These are phyloP conservation scores for Harpalus rufipes DNA, from an alignment of 2,888 invertebrate genomes.

Conservation along the genomic window DNA sequence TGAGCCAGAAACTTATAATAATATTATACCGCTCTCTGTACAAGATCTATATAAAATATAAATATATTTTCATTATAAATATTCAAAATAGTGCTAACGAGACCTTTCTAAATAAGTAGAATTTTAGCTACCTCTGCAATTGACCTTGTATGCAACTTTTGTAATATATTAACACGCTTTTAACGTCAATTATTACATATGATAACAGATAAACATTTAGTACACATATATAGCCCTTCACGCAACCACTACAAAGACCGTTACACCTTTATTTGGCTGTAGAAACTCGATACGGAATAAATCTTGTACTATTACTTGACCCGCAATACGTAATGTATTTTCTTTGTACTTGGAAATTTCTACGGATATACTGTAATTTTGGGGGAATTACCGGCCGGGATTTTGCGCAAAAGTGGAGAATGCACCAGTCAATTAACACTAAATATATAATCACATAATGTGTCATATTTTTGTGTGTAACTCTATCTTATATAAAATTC, in stretches of 20 bases:
- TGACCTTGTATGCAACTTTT: neutral
- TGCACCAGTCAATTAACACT: too few species aligned
- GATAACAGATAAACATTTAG: conserved; percentile 63
- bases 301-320: too few species aligned
- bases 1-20: conserved; percentile 59
- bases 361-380: too few species aligned
- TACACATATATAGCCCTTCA: conserved; percentile 39
- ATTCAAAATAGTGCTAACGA: conserved; percentile 44
- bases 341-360: too few species aligned
- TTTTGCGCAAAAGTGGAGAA: too few species aligned
- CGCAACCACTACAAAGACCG: neutral
- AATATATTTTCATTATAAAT: conserved; percentile 61
- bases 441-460: too few species aligned
- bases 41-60: conserved; percentile 64
- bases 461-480: too few species aligned
- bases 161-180: neutral
- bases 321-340: too few species aligned
- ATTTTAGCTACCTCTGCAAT: conserved; percentile 43
- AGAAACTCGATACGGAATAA: too few species aligned
- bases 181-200: conserved; percentile 29
- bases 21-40: conserved; percentile 51
- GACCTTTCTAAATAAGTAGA: conserved; percentile 44
- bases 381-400: too few species aligned
- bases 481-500: too few species aligned
- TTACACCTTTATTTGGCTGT: too few species aligned